phyloP scores from a whole-genome alignment of 2,888 invertebrate species.

The Teinopalpus imperialis region DNA sequence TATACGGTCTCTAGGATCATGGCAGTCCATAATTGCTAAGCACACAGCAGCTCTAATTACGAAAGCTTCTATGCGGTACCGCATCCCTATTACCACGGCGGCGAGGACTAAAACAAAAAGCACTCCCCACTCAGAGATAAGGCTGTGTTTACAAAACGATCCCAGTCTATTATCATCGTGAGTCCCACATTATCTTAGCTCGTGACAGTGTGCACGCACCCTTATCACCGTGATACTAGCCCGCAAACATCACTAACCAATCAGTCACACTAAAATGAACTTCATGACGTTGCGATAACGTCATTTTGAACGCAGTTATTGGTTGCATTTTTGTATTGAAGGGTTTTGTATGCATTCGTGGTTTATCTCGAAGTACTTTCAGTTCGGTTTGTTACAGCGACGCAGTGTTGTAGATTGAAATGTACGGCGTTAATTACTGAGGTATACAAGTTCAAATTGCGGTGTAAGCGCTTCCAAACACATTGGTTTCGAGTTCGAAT shows the following conservation, averaged over 20 bases:
- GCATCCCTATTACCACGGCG: conserved; percentile 10
- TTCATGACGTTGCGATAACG: background rate
- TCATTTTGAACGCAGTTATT: background rate
- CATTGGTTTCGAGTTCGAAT: no score
- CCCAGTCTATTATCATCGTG: conserved; percentile 39
- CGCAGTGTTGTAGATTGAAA: conserved; percentile 5
- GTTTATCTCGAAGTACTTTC: conserved; percentile 17
- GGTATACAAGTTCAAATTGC: no score
- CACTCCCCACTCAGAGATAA: conserved; percentile 40
- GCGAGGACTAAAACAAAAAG: conserved; percentile 27
- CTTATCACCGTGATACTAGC: conserved; percentile 12
- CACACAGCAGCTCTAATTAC: no score
- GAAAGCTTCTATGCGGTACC: background rate
- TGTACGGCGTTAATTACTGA: conserved; percentile 14
- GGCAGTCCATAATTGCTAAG: no score
- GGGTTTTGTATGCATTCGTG: conserved; percentile 14
- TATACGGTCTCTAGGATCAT: no score
- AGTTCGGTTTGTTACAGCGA: conserved; percentile 16
- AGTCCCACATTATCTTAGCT: conserved; percentile 38
- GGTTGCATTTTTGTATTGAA: background rate
- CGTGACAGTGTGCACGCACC: conserved; percentile 36
- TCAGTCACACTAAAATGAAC: background rate
- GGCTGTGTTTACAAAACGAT: conserved; percentile 49
- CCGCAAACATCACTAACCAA: background rate
- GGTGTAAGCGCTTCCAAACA: no score